A percentile compares a stretch with the other conserved stretches of the same genome.
Evolutionary conservation across 2,113 vertebrate genomes (phyloP).

Genomic region (Tylochromis polylepis): DNA sequence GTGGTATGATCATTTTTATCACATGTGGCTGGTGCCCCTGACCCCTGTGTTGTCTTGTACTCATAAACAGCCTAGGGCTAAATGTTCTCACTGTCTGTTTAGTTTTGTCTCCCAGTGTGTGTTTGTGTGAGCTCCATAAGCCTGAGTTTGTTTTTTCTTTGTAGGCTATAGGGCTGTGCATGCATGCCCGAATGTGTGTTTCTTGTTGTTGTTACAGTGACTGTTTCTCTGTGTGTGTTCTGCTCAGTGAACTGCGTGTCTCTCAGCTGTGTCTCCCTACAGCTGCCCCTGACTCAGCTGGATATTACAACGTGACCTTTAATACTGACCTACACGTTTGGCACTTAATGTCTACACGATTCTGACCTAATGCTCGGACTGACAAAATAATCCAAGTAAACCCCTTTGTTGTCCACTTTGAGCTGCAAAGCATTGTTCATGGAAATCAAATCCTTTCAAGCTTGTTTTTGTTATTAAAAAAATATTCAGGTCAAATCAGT

Average conservation of each 20-base stretch:
- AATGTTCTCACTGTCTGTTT: background rate
- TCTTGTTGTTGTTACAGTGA: background rate
- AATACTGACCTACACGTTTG: constrained; percentile 7
- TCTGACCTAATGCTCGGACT: background rate
- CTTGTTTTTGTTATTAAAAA: background rate
- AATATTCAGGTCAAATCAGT: background rate
- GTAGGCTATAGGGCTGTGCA: background rate
- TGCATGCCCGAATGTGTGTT: background rate
- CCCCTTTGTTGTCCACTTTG: background rate
- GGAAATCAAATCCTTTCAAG: background rate
- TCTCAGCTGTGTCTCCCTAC: constrained; percentile 32
- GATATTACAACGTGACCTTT: constrained; percentile 24
- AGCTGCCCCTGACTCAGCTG: constrained; percentile 44
- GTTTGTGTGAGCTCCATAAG: background rate
- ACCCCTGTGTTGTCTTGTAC: background rate
- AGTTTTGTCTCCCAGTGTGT: background rate
- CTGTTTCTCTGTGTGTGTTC: background rate
- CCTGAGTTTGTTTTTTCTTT: background rate
- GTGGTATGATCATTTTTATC: constrained; percentile 26
- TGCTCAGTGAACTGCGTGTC: constrained; percentile 17
- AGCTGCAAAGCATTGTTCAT: background rate
- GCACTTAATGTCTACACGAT: constrained; percentile 31
- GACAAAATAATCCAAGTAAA: background rate
- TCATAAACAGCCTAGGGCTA: constrained; percentile 9
- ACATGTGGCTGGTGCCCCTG: constrained; percentile 17